Evolutionary conservation across 2,797 vertebrate species (phyloP), one percentile per base, ranked within the genome.

Genomic region (Neosalanx taihuensis): DNA sequence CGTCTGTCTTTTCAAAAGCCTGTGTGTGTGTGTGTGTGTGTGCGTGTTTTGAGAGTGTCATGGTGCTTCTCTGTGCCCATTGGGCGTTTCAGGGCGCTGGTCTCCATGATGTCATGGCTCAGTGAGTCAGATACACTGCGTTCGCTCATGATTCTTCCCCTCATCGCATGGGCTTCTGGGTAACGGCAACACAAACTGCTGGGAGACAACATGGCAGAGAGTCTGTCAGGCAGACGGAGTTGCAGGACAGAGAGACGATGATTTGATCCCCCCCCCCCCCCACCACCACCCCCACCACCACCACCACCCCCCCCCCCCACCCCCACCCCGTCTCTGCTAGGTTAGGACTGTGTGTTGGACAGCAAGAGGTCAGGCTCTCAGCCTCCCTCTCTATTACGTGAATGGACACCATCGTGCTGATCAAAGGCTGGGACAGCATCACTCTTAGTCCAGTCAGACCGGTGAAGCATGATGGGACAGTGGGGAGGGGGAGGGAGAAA

Each of bases 21-120:
- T 13, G 35, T 41, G 63, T 46, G 63, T 64, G 63, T 46, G 31
- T 46, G 63, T 18, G 15, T 26, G 63, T 41, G 63, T 46, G 31
- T 20, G 63, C 23, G 63, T 20, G 63, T 46, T 26, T 26, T 35
- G 61, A 5, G 30, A 10, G 63, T 41, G 63, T 63, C 58, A 59
- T 10, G 58, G 23, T 59, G 58, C 58, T 18, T 20, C 20, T 59
- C 9, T 59, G 58, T 59, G 58, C 58, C 58, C 58, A 59, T 59
- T 59, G 58, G 58, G 23, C 20, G n/a, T 29, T 59, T 59, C 23
- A 23, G 58, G 58, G 58, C 20, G 23, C 58, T 59, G 58, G 58
- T 59, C 58, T 23, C 58, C 20, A 59, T 59, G 58, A 59, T 59
- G 58, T 59, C 58, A 59, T 59, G 2, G 20, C 58, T 59, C 23